Evolutionary conservation across 2,888 invertebrate genomes (phyloP).

Genomic region (Gryllus longicercus): DNA sequence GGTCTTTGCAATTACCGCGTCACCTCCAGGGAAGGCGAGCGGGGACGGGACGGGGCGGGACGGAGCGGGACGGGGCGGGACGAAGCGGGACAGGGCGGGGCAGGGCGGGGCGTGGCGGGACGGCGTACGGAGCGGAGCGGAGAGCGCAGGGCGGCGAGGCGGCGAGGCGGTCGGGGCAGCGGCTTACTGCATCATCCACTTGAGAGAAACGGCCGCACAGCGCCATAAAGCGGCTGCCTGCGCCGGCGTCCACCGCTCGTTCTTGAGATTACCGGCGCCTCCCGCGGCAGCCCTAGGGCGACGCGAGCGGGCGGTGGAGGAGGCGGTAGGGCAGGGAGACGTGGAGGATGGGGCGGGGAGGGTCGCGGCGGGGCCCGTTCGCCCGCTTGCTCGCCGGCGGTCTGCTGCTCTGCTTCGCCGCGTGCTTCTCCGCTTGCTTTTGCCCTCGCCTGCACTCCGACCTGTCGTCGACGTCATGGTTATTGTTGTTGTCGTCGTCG

Average conservation of each 20-base stretch:
- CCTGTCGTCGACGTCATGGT: not conserved
- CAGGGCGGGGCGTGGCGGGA: too few species aligned
- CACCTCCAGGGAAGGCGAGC: constrained; percentile 10
- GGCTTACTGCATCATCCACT: constrained; percentile 17
- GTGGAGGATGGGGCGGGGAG: not conserved
- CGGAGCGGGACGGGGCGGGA: too few species aligned
- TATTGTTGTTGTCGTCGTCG: not conserved
- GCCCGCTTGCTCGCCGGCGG: not conserved
- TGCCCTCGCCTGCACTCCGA: not conserved
- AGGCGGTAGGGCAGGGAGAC: not conserved
- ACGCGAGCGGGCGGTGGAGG: too few species aligned
- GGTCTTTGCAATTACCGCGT: constrained; percentile 17
- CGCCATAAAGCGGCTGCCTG: constrained; percentile 2
- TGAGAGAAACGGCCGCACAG: not conserved
- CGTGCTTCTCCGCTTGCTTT: not conserved
- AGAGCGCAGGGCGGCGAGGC: not conserved
- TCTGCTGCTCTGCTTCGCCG: not conserved
- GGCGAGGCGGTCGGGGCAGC: not conserved
- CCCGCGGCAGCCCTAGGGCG: not conserved
- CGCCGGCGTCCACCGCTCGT: not conserved
- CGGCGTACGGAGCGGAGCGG: not conserved
- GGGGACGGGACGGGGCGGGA: not conserved
- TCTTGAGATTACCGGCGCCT: constrained; percentile 17
- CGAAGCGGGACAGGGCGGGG: too few species aligned
- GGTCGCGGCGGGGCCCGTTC: not conserved